A percentile compares a stretch with the other conserved stretches of the same genome.
phyloP scores from a whole-genome alignment of 2,113 vertebrate species.

The Herpetotheres cachinnans region DNA sequence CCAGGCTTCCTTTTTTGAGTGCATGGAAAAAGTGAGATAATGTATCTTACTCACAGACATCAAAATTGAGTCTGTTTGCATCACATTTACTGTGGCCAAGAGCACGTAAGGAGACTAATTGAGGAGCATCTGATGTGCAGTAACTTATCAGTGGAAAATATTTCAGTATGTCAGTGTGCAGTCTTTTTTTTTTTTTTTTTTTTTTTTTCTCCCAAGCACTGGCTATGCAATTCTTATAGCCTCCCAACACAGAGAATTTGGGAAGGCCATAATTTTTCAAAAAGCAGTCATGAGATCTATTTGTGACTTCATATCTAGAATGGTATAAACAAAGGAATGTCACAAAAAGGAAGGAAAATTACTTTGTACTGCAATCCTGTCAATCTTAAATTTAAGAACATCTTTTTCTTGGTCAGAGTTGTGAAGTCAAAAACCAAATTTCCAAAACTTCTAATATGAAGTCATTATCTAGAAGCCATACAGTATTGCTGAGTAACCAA shows the following conservation, averaged over 20 bases:
- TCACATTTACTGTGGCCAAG: background rate
- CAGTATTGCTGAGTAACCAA: background rate
- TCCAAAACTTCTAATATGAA: background rate
- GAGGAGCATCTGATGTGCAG: background rate
- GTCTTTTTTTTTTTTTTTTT: too few species aligned
- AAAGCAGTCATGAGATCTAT: background rate
- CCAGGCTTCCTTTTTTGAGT: background rate
- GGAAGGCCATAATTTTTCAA: background rate
- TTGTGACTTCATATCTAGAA: background rate
- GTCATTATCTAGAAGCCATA: background rate
- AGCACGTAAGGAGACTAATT: background rate
- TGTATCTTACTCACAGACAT: background rate
- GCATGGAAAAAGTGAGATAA: background rate
- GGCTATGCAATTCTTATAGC: background rate
- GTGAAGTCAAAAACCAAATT: background rate
- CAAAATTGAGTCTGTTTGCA: background rate
- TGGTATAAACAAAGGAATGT: background rate
- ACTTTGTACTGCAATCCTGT: background rate
- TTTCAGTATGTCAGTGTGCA: background rate
- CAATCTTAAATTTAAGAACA: background rate
- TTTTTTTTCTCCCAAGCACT: background rate
- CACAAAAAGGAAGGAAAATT: background rate
- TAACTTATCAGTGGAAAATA: background rate
- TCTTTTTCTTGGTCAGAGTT: background rate
- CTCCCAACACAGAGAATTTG: background rate